Conservation (phyloP, 30 jellyfish, hydroid and myxozoan genomes). For the Hydractinia symbiolongicarpus region DNA sequence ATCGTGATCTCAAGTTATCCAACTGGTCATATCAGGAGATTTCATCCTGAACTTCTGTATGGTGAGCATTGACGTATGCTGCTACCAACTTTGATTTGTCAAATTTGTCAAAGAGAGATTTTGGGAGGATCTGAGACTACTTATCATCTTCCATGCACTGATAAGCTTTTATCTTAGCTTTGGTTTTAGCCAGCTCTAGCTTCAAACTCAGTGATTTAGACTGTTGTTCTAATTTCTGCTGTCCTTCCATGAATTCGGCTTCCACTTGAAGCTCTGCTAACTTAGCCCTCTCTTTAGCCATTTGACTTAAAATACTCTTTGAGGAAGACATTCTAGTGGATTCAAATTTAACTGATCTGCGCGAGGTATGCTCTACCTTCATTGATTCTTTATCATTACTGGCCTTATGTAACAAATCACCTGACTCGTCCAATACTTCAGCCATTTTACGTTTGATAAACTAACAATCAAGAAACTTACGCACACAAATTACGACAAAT, state of each 20-base stretch:
- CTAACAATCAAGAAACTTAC: too few relatives aligned
- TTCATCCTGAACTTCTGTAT: too few relatives aligned
- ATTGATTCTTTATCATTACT: too few relatives aligned
- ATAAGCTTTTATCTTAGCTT: constrained; percentile 12
- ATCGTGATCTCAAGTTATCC: too few relatives aligned
- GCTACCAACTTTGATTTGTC: neutral
- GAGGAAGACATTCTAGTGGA: too few relatives aligned
- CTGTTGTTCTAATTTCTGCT: constrained; percentile 2
- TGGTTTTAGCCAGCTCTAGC: constrained; percentile 7
- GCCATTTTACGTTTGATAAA: too few relatives aligned
- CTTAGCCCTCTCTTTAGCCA: constrained; percentile 15
- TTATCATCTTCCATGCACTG: neutral
- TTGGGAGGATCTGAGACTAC: neutral
- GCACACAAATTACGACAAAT: too few relatives aligned
- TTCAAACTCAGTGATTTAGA: neutral
- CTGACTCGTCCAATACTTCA: too few relatives aligned
- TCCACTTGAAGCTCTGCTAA: constrained; percentile 11
- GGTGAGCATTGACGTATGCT: neutral
- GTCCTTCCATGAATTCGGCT: neutral
- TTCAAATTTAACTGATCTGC: too few relatives aligned
- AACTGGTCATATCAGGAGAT: too few relatives aligned
- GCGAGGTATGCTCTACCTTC: too few relatives aligned
- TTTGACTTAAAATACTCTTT: neutral
- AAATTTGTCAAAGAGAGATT: neutral
- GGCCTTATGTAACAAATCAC: too few relatives aligned